Evolutionary conservation across 92 coral and sea anemone species (phyloP).

Genomic region (Zoanthus gigantus): DNA sequence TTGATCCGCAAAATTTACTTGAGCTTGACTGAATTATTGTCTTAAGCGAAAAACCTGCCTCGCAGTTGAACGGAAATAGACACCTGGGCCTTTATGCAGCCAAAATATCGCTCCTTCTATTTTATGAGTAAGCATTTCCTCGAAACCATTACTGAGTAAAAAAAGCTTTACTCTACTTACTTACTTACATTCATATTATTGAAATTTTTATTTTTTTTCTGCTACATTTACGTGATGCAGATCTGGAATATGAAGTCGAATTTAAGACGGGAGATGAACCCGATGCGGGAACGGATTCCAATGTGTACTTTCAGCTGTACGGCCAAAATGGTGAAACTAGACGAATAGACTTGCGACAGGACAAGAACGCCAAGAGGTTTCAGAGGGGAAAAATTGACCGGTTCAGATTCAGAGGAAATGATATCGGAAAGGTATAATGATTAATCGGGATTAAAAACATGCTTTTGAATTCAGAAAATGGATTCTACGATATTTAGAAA

Average conservation of each 20-base stretch:
- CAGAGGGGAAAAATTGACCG: conserved; percentile 78
- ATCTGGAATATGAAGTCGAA: conserved; percentile 78
- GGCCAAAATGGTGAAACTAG: conserved; percentile 81
- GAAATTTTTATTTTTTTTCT: not conserved
- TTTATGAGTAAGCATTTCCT: not conserved
- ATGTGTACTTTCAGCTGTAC: conserved; percentile 82
- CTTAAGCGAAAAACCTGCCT: not conserved
- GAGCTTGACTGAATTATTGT: not conserved
- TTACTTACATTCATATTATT: not conserved
- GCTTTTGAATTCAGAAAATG: too few species aligned
- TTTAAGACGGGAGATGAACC: conserved; percentile 84
- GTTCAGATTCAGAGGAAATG: conserved; percentile 75
- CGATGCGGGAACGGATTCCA: conserved; percentile 76
- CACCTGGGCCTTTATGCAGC: not conserved
- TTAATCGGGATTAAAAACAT: too few species aligned
- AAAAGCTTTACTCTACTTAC: not conserved
- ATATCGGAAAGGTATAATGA: conserved; percentile 80
- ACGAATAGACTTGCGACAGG: conserved; percentile 70
- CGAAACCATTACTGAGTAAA: not conserved
- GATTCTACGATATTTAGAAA: too few species aligned
- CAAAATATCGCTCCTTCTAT: not conserved
- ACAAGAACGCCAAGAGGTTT: conserved; percentile 61
- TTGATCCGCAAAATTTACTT: not conserved
- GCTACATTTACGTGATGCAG: conserved; percentile 20
- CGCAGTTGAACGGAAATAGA: not conserved